Base-by-base conservation (phyloP, 1,140 invertebrate genomes). In the Sitobion miscanthi region DNA sequence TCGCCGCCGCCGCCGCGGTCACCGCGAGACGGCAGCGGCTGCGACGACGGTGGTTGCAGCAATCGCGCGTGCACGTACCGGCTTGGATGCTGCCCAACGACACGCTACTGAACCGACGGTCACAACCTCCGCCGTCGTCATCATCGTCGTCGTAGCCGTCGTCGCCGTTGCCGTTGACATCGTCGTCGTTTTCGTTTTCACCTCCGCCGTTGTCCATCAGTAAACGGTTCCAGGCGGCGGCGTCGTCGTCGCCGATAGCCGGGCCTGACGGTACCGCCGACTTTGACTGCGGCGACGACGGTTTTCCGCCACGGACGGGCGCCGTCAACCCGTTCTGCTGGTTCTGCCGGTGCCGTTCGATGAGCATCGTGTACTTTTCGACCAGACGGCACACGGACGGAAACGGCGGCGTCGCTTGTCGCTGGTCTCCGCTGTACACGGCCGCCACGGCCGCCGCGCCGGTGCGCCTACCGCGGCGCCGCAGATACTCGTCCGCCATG, bases 341-440 rank as follows among this genome's bases (percentile, higher is more conserved):
- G 62, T 77, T 77, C 52, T 92, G 91, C 17, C 77, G 69, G 47
- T 92, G 91, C 77, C 49, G 91, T 92, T 92, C 91, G 83, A 94
- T 94, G 35, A 94, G 47, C 93, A 49, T 62, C 69, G 93, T 91
- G 90, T 94, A 94, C 85, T 92, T 94, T 42, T 94, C 52, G 4
- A 94, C 90, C 52, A 94, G 82, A 17, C 90, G 82, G 7, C 90
- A 35, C 11, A 94, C 93, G 25, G 93, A 94, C 49, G 93, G 93
- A 57, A 94, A 94, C 89, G 90, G 90, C 83, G 54, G 83, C 30
- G 25, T 23, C 14, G 35, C 14, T 49, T 82, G 90, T 7, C 90
- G 38, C 3, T 49, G 90, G 8, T 69, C 62, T 14, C 90, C 45
- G 45, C 83, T 82, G 42, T 85, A 35, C 3, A 87, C 93, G 35